Evolutionary conservation across 2,888 invertebrate genomes (phyloP), one percentile per base, ranked within the genome.

Genomic region (Epiblema foenella): DNA sequence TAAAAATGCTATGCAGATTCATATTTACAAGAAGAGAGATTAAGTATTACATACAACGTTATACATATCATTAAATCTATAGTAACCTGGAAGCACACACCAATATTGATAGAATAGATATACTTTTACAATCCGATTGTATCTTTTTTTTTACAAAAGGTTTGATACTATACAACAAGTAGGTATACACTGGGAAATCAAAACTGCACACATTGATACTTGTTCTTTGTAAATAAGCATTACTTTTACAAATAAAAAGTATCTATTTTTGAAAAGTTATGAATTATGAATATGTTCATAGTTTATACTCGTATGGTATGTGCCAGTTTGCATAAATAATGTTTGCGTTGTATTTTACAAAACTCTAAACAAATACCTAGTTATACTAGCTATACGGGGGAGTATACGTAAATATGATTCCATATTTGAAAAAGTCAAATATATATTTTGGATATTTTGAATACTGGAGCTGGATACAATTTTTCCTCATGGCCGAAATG

Each of bases 61-160:
- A 74, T 58, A 69, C 69, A 51, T 77, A 75, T 75, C 69, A 79
- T 87, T 89, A 87, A 67, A 63, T 76, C 86, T 90, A 91, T 81
- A 79, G 82, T 87, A 88, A 89, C 87, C 84, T 93, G 93, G 93
- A 93, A 93, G 93, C 93, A 92, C 93, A 93, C 90, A 90, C 88
- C 93, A 89, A 90, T 88, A 81, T 83, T 82, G 77, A 84, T 84
- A 85, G 80, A 87, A 59, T 68, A 64, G 68, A 68, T 69, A 57
- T 75, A 74, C 76, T 68, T 73, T 69, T 71, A 72, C 72, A 63
- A 63, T 63, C 46, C 9, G 17, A 74, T 76, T 74, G 63, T 68
- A 68, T 33, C 76, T 76, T 46, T 33, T 46, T n/a, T 75, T 7
- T 69, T 78, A 79, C 79, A 76, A 65, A 63, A 69, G 18, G 39